A percentile compares a stretch with the other conserved stretches of the same genome.
phyloP scores from a whole-genome alignment of 2,113 vertebrate genomes.

The Stegostoma tigrinum region DNA sequence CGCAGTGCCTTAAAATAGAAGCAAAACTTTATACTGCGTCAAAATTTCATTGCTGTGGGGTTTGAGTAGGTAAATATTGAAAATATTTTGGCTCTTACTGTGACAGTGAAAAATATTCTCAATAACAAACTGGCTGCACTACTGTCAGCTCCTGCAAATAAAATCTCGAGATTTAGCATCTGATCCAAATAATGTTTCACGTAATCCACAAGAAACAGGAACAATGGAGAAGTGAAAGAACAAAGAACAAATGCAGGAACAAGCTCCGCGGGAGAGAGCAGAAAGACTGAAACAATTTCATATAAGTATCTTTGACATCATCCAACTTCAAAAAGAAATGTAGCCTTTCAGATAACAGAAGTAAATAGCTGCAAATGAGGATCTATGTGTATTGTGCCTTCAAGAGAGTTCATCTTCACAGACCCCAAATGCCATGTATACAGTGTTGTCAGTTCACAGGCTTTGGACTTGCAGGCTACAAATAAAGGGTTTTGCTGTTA shows the following conservation, averaged over 20 bases:
- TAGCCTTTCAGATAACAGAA: background rate
- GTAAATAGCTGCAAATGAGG: background rate
- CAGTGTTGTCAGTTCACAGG: too few species aligned
- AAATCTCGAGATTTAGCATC: background rate
- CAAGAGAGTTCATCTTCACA: too few species aligned
- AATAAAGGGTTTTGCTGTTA: too few species aligned
- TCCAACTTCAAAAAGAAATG: background rate
- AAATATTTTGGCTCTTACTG: background rate
- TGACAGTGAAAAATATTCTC: background rate
- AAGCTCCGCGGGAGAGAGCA: conserved; percentile 46
- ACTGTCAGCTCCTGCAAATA: too few species aligned
- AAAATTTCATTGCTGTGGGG: background rate
- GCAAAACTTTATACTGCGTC: background rate
- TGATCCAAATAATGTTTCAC: background rate
- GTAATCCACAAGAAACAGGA: conserved; percentile 52
- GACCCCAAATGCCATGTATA: too few species aligned
- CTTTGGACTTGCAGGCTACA: too few species aligned
- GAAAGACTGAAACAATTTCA: conserved; percentile 54
- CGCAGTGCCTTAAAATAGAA: background rate
- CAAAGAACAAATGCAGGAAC: conserved; percentile 49
- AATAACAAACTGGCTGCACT: background rate
- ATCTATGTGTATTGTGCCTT: background rate
- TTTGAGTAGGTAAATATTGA: background rate
- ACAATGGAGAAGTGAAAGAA: conserved; percentile 52
- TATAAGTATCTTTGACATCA: conserved; percentile 44